Percentiles rank a stretch among this genome's conserved stretches.
Conservation (phyloP, 2,113 vertebrate genomes). For the Cephalopterus ornatus region DNA sequence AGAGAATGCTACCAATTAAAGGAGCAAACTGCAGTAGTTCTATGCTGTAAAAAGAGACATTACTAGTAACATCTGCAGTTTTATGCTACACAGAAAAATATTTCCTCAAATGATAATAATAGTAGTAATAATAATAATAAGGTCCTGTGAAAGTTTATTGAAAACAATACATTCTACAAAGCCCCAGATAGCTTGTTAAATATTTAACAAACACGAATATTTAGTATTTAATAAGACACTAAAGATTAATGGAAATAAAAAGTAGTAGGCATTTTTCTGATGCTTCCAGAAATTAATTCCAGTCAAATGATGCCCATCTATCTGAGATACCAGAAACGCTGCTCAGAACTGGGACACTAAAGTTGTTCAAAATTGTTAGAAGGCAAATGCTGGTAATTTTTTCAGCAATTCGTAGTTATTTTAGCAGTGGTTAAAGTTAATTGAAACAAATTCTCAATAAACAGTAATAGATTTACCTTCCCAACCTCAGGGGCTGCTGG, state of each 20-base stretch:
- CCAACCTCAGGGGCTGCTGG: neutral
- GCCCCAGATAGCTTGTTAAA: constrained; percentile 32
- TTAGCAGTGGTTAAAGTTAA: constrained; percentile 46
- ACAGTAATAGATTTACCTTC: constrained; percentile 61
- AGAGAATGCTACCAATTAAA: neutral
- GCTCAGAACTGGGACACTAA: neutral
- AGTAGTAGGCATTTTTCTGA: neutral
- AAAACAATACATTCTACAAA: constrained; percentile 46
- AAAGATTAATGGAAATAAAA: constrained; percentile 34
- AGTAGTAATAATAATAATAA: neutral
- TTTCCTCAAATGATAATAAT: constrained; percentile 6
- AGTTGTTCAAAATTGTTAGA: neutral
- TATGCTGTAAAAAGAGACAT: neutral
- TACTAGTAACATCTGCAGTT: neutral
- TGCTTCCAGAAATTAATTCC: neutral
- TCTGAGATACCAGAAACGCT: neutral
- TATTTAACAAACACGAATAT: constrained; percentile 60
- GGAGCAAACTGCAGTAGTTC: neutral
- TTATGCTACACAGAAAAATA: neutral
- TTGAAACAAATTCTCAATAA: constrained; percentile 59
- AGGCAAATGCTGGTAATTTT: neutral
- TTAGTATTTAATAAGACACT: constrained; percentile 58
- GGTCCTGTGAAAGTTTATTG: constrained; percentile 11
- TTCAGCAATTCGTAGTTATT: constrained; percentile 2
- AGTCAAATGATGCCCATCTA: neutral